These are phyloP conservation scores for Remorina albescens DNA, from an alignment of 2,797 vertebrate species.

Conservation along the genomic window DNA sequence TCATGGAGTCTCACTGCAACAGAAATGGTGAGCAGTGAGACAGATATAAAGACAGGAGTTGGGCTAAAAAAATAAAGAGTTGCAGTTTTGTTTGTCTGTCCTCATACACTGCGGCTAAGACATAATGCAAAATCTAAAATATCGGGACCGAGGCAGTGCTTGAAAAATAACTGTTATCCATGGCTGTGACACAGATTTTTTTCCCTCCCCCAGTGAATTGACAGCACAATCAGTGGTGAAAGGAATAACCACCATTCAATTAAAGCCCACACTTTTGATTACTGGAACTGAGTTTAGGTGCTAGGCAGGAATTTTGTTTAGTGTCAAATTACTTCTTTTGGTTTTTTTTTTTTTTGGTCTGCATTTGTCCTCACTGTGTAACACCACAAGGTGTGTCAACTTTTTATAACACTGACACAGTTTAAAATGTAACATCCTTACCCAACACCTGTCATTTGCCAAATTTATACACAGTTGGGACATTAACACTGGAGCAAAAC, in stretches of 20 bases:
- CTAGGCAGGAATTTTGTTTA: not conserved
- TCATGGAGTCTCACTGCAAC: constrained; percentile 95
- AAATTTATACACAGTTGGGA: no score
- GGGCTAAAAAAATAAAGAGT: not conserved
- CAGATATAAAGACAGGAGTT: constrained; percentile 21
- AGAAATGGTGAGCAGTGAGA: constrained; percentile 43
- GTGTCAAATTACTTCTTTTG: not conserved
- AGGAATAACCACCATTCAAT: constrained; percentile 33
- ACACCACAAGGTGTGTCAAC: no score
- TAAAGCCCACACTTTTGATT: constrained; percentile 4
- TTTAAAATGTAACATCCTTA: no score
- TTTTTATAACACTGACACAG: no score
- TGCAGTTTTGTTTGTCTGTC: not conserved
- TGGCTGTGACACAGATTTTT: constrained; percentile 7
- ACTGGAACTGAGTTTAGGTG: not conserved
- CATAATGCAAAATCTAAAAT: not conserved
- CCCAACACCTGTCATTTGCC: no score
- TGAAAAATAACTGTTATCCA: constrained; percentile 21
- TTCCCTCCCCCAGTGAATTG: constrained; percentile 10
- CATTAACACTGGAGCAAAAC: not conserved
- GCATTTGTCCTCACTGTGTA: no score
- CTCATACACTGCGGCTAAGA: not conserved
- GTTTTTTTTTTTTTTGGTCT: no score
- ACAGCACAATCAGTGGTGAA: constrained; percentile 3
- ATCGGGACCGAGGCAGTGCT: not conserved